Conservation (phyloP, 2,113 vertebrate species). For the Myrmophylax atrothorax region DNA sequence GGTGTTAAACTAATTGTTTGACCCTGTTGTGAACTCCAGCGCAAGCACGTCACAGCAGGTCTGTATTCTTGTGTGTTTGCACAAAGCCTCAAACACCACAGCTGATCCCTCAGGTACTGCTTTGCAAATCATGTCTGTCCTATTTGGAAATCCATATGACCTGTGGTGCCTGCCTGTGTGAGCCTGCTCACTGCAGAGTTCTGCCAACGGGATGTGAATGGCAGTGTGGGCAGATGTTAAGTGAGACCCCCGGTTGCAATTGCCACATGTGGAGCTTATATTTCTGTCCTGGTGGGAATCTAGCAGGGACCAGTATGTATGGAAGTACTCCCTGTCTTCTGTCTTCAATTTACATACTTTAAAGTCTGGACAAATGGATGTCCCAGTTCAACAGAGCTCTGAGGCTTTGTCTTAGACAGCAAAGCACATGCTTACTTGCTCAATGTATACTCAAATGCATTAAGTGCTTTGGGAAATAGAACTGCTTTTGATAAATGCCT, state of each 20-base stretch:
- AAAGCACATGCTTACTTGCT: neutral
- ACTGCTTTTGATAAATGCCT: neutral
- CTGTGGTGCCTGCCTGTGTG: neutral
- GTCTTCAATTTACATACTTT: neutral
- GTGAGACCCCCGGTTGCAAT: rapidly evolving
- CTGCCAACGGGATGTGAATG: neutral
- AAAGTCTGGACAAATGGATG: neutral
- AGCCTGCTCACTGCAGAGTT: neutral
- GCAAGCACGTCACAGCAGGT: neutral
- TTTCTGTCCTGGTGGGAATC: neutral
- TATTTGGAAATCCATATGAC: rapidly evolving
- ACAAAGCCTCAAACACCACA: neutral
- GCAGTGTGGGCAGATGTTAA: neutral
- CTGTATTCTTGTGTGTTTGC: neutral
- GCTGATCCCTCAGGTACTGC: neutral
- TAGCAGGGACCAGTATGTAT: neutral
- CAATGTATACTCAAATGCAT: neutral
- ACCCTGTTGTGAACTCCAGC: neutral
- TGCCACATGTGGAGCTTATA: rapidly evolving
- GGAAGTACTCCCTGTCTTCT: neutral
- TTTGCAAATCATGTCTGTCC: neutral
- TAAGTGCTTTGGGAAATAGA: neutral
- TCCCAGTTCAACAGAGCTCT: neutral
- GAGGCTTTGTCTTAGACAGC: neutral
- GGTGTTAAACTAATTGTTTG: neutral